Percentiles rank a stretch among this genome's conserved stretches.
phyloP scores from a whole-genome alignment of 2,888 invertebrate species.

The Candidula unifasciata region DNA sequence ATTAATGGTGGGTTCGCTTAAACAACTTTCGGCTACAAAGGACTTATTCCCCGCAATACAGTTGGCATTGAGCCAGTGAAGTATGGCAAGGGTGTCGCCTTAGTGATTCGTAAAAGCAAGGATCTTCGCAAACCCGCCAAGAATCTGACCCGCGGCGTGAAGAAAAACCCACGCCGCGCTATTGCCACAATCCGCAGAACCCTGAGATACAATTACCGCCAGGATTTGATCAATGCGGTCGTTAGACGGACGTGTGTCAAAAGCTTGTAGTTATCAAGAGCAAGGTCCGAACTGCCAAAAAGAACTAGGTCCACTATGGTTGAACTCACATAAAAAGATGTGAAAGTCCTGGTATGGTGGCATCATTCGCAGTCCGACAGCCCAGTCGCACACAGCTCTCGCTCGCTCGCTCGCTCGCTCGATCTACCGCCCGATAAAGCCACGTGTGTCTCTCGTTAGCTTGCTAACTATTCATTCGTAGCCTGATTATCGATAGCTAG shows the following conservation, averaged over 20 bases:
- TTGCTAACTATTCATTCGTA: no score
- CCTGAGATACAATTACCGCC: conserved; percentile 89
- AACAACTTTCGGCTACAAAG: conserved; percentile 90
- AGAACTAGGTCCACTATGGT: conserved; percentile 56
- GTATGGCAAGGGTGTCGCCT: conserved; percentile 92
- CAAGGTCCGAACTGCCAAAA: conserved; percentile 80
- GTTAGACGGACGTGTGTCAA: conserved; percentile 96
- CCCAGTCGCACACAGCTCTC: no score
- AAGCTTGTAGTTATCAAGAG: conserved; percentile 88
- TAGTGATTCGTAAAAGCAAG: conserved; percentile 87
- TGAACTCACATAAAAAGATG: no score
- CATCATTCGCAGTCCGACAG: no score
- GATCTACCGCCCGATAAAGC: no score
- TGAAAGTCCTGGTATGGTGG: no score
- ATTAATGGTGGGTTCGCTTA: no score
- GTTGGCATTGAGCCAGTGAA: conserved; percentile 85
- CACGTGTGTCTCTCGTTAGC: no score
- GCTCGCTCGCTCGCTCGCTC: no score
- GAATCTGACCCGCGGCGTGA: conserved; percentile 84
- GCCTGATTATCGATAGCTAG: no score
- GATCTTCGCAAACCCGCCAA: conserved; percentile 87
- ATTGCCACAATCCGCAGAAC: conserved; percentile 90
- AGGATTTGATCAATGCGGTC: conserved; percentile 93
- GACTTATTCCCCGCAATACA: conserved; percentile 93
- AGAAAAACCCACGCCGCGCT: conserved; percentile 92